phyloP scores from a whole-genome alignment of 2,888 invertebrate genomes.

The Aporophyla nigra region DNA sequence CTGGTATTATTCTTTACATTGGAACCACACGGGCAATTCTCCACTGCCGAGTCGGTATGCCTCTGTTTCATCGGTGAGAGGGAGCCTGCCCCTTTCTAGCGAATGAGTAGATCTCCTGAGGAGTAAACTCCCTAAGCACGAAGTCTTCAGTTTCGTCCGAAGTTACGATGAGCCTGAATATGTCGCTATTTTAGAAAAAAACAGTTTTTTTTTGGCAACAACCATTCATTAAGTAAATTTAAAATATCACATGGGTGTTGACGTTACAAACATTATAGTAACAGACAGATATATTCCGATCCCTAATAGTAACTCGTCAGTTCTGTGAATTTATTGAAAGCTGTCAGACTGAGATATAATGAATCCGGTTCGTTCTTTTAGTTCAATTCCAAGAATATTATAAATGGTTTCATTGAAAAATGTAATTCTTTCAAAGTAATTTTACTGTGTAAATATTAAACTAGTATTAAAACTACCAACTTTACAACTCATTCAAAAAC shows the following conservation, averaged over 20 bases:
- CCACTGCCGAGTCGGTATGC: too few relatives aligned
- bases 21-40: too few relatives aligned
- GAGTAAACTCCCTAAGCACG: too few relatives aligned
- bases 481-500: conserved; percentile 4
- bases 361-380: conserved; percentile 27
- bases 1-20: too few relatives aligned
- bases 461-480: background rate
- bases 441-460: conserved; percentile 20
- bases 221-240: background rate
- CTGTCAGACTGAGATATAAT: conserved; percentile 39
- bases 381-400: conserved; percentile 37
- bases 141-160: too few relatives aligned
- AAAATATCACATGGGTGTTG: conserved; percentile 10
- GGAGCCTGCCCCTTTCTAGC: too few relatives aligned
- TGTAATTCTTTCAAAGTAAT: conserved; percentile 37
- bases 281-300: conserved; percentile 17
- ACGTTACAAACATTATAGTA: conserved; percentile 1
- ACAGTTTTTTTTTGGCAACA: background rate
- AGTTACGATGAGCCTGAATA: background rate
- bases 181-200: background rate
- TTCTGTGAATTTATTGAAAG: conserved; percentile 30
- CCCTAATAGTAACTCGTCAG: conserved; percentile 12
- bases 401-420: conserved; percentile 30
- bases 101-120: too few relatives aligned
- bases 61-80: too few relatives aligned